Conservation (phyloP, 2,888 invertebrate species). For the Caenorhabditis japonica region DNA sequence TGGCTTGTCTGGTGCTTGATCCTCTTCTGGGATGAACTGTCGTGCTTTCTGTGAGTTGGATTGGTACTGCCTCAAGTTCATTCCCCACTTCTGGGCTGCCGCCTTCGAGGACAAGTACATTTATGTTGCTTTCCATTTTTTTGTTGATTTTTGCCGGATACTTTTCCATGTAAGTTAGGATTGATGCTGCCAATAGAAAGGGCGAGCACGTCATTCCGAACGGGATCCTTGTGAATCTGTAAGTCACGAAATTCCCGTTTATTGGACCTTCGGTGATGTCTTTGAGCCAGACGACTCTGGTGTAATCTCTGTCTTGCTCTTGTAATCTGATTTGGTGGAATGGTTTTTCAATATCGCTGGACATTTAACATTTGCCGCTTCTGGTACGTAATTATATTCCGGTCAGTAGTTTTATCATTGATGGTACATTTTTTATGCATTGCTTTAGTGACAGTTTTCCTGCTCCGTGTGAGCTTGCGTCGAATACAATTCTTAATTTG, state of each 20-base stretch:
- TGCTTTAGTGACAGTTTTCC: too few relatives aligned
- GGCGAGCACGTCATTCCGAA: too few relatives aligned
- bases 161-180: too few relatives aligned
- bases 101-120: constrained; percentile 15
- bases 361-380: constrained; percentile 11
- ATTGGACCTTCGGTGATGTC: constrained; percentile 32
- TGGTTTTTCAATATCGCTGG: constrained; percentile 59
- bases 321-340: constrained; percentile 58
- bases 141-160: constrained; percentile 8
- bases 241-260: constrained; percentile 41
- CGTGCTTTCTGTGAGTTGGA: neutral
- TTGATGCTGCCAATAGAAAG: too few relatives aligned
- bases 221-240: constrained; percentile 53
- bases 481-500: too few relatives aligned
- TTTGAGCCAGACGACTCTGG: constrained; percentile 58
- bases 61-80: constrained; percentile 18
- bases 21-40: too few relatives aligned
- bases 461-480: too few relatives aligned
- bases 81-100: constrained; percentile 3
- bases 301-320: constrained; percentile 36
- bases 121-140: neutral
- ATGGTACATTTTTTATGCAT: too few relatives aligned
- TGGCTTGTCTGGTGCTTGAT: too few relatives aligned
- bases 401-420: too few relatives aligned
- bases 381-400: too few relatives aligned